phyloP scores from a whole-genome alignment of 2,113 vertebrate species.

The Lophochroa leadbeateri region DNA sequence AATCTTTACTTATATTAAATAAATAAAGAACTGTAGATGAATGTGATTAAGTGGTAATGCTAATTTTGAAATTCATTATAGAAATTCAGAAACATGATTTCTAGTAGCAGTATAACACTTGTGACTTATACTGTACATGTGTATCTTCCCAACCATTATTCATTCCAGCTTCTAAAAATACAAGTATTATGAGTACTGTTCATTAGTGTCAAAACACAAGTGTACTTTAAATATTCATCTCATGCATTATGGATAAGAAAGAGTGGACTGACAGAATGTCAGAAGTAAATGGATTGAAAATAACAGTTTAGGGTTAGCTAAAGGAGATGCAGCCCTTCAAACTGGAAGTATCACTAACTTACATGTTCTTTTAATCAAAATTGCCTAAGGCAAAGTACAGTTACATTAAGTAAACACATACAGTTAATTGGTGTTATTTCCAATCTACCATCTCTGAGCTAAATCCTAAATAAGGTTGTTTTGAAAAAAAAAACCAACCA shows the following conservation, averaged over 20 bases:
- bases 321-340: neutral
- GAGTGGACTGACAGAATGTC: neutral
- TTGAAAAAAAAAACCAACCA: neutral
- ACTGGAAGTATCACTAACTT: neutral
- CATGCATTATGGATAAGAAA: slow-evolving; percentile 3
- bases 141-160: neutral
- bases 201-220: slow-evolving; percentile 34
- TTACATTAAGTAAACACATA: neutral
- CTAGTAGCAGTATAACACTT: neutral
- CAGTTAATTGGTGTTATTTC: neutral
- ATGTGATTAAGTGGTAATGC: neutral
- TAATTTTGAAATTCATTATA: neutral
- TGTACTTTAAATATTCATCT: neutral
- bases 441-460: neutral
- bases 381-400: neutral
- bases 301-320: neutral
- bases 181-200: neutral
- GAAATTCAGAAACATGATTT: neutral
- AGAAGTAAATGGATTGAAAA: slow-evolving; percentile 31
- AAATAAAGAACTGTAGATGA: neutral
- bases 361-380: neutral
- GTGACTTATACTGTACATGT: neutral
- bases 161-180: neutral
- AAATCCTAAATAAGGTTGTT: neutral
- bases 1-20: neutral